Percentiles rank a stretch among this genome's conserved stretches.
Evolutionary conservation across 2,888 invertebrate genomes (phyloP).

Genomic region (Bedellia somnulentella): DNA sequence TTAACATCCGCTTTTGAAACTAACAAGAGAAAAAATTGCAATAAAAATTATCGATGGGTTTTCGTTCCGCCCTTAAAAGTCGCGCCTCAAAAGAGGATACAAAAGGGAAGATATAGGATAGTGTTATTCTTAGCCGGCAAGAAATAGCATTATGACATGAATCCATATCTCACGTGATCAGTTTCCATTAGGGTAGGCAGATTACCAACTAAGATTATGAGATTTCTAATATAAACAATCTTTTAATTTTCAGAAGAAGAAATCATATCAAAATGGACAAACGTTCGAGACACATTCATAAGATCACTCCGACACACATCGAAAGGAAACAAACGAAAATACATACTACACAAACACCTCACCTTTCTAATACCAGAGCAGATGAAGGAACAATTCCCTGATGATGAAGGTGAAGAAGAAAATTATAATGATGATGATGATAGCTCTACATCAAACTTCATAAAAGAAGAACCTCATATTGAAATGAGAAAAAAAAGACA

Average conservation of each 20-base stretch:
- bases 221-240: too few species aligned
- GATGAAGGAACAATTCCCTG: slow-evolving; percentile 10
- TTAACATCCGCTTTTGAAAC: not conserved
- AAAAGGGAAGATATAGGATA: too few species aligned
- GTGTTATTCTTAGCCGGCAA: too few species aligned
- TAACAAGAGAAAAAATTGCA: not conserved
- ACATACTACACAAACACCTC: slow-evolving; percentile 31
- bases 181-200: not conserved
- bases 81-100: too few species aligned
- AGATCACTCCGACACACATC: slow-evolving; percentile 29
- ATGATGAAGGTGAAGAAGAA: slow-evolving; percentile 5
- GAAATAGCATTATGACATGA: too few species aligned
- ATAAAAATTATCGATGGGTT: not conserved
- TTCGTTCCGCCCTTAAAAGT: too few species aligned
- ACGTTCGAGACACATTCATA: slow-evolving; percentile 40
- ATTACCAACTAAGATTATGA: too few species aligned
- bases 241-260: slow-evolving; percentile 30
- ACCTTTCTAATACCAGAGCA: slow-evolving; percentile 27
- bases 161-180: slow-evolving; percentile 9
- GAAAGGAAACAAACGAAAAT: slow-evolving; percentile 28
- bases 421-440: slow-evolving; percentile 2
- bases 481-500: not conserved
- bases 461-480: slow-evolving; percentile 11
- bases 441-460: slow-evolving; percentile 9
- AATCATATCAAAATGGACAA: slow-evolving; percentile 41